Evolutionary conservation across 2,888 invertebrate species (phyloP).

Genomic region (Phalera bucephala): DNA sequence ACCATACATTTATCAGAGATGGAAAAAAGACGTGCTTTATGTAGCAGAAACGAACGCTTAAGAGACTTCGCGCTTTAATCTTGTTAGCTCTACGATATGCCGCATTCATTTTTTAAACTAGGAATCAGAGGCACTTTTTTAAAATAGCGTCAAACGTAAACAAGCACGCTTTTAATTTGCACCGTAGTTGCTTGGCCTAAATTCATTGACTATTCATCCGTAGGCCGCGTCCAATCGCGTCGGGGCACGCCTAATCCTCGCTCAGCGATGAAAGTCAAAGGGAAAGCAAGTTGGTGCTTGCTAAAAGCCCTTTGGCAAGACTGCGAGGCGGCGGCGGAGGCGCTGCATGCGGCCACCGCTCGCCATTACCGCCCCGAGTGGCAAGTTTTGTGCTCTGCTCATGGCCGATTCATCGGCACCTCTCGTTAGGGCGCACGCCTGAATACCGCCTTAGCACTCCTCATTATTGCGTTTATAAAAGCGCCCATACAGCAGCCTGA

Average conservation of each 20-base stretch:
- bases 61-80: conserved; percentile 11
- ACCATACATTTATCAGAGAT: conserved; percentile 15
- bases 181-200: conserved; percentile 49
- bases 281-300: conserved; percentile 61
- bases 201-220: conserved; percentile 70
- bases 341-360: conserved; percentile 31
- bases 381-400: conserved; percentile 76
- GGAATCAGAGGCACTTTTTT: conserved; percentile 14
- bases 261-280: conserved; percentile 65
- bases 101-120: conserved; percentile 16
- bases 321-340: conserved; percentile 39
- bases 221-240: conserved; percentile 60
- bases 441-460: conserved; percentile 78
- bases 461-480: conserved; percentile 83
- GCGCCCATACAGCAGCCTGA: conserved; percentile 73
- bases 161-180: conserved; percentile 35
- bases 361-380: conserved; percentile 63
- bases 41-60: conserved; percentile 12
- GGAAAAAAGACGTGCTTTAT: conserved; percentile 12
- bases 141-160: conserved; percentile 29
- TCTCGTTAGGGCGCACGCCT: conserved; percentile 73
- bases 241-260: conserved; percentile 57
- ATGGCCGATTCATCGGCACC: conserved; percentile 77
- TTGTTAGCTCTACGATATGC: conserved; percentile 7
- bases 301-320: conserved; percentile 72